Percentiles rank a stretch among this genome's conserved stretches.
These are phyloP conservation scores for Cheilosia pagana DNA, from an alignment of 2,888 invertebrate species.

Conservation along the genomic window DNA sequence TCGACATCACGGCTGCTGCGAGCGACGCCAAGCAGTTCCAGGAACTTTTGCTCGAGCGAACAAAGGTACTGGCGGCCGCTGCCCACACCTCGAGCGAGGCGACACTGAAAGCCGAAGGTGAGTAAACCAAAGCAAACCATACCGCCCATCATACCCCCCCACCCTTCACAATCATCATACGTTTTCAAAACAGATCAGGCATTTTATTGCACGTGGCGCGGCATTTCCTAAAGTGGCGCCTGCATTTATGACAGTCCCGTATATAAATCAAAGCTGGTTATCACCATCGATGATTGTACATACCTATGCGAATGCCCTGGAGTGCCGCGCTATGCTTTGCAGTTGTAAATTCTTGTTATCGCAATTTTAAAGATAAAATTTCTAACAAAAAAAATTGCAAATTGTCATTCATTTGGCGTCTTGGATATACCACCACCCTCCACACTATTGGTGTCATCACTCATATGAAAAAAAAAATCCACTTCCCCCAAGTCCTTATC, in stretches of 20 bases:
- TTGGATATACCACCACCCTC: conserved; percentile 8
- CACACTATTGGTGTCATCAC: conserved; percentile 18
- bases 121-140: conserved; percentile 63
- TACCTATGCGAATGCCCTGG: conserved; percentile 9
- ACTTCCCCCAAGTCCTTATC: conserved; percentile 35
- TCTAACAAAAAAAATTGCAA: conserved; percentile 29
- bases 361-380: conserved; percentile 63
- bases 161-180: conserved; percentile 52
- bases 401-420: conserved; percentile 72
- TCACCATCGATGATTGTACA: conserved; percentile 60
- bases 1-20: conserved; percentile 87
- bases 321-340: conserved; percentile 61
- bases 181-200: conserved; percentile 37
- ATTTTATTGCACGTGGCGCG: conserved; percentile 71
- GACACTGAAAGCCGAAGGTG: conserved; percentile 84
- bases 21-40: conserved; percentile 87
- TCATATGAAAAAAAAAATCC: conserved; percentile 22
- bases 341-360: conserved; percentile 30
- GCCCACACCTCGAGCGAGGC: conserved; percentile 81
- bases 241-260: conserved; percentile 72
- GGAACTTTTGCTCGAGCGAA: conserved; percentile 90
- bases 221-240: conserved; percentile 77
- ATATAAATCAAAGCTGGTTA: conserved; percentile 69
- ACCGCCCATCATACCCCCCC: conserved; percentile 14
- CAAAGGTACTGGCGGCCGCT: conserved; percentile 86